These are phyloP conservation scores for Orthosia incerta DNA, from an alignment of 2,888 invertebrate species.

Conservation along the genomic window DNA sequence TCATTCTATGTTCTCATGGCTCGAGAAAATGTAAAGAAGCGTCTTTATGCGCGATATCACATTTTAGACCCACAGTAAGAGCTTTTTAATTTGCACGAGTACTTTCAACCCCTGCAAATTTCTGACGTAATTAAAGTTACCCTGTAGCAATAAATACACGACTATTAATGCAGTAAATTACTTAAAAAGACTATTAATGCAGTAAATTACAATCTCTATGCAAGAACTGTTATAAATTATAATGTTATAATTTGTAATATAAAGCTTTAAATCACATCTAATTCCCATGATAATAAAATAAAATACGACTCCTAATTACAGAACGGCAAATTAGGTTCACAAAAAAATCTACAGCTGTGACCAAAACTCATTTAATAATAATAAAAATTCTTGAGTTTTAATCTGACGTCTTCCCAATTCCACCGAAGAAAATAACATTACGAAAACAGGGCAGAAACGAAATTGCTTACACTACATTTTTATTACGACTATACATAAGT, in stretches of 20 bases:
- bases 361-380: slow-evolving; percentile 31
- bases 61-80: too few relatives aligned
- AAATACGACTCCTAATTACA: not conserved
- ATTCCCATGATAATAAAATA: slow-evolving; percentile 7
- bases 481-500: slow-evolving; percentile 25
- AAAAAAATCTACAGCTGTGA: not conserved
- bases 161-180: too few relatives aligned
- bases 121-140: not conserved
- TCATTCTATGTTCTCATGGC: too few relatives aligned
- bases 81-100: not conserved
- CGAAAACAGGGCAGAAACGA: slow-evolving; percentile 24
- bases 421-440: slow-evolving; percentile 24
- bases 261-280: not conserved
- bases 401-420: slow-evolving; percentile 13
- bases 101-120: not conserved
- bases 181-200: too few relatives aligned
- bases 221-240: too few relatives aligned
- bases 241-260: too few relatives aligned
- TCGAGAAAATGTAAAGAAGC: too few relatives aligned
- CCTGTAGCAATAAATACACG: not conserved
- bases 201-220: too few relatives aligned
- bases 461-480: slow-evolving; percentile 42
- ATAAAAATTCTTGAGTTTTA: slow-evolving; percentile 21
- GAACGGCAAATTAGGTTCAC: not conserved
- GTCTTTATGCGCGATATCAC: too few relatives aligned